Evolutionary conservation across 2,113 vertebrate genomes (phyloP).

Genomic region (Oophaga pumilio): DNA sequence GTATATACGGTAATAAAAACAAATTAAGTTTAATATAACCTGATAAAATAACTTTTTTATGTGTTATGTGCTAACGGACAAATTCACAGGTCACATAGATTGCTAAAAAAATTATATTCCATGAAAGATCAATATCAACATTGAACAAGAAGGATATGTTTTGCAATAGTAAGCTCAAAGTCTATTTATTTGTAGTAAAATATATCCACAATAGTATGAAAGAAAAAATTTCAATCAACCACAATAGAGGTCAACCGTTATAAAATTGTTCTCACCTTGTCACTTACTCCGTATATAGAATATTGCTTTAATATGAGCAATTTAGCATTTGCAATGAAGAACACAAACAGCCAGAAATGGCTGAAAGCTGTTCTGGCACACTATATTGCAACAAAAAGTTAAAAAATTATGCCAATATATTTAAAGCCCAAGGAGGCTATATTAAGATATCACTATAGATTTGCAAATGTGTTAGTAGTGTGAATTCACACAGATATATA

Average conservation of each 20-base stretch:
- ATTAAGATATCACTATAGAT: too few species aligned
- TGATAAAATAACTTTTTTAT: not conserved
- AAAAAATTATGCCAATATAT: not conserved
- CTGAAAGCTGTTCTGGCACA: not conserved
- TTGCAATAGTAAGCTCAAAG: slow-evolving; percentile 26
- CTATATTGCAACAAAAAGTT: not conserved
- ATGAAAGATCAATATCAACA: slow-evolving; percentile 20
- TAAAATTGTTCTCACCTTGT: slow-evolving; percentile 37
- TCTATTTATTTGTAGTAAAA: slow-evolving; percentile 33
- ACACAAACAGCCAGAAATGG: not conserved
- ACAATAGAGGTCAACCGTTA: slow-evolving; percentile 29
- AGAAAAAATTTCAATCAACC: slow-evolving; percentile 27
- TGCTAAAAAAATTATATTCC: slow-evolving; percentile 15
- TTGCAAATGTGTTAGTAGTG: too few species aligned
- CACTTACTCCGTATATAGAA: not conserved
- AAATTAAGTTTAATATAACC: not conserved
- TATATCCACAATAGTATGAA: slow-evolving; percentile 13
- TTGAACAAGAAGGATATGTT: slow-evolving; percentile 22
- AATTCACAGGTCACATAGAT: not conserved
- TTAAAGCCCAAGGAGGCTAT: too few species aligned
- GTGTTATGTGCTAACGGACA: not conserved
- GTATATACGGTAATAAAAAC: too few species aligned
- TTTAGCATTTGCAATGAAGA: slow-evolving; percentile 12
- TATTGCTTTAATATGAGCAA: slow-evolving; percentile 29
- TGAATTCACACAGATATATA: too few species aligned